phyloP scores from a whole-genome alignment of 2,888 invertebrate genomes.

The Artemia sinica region DNA sequence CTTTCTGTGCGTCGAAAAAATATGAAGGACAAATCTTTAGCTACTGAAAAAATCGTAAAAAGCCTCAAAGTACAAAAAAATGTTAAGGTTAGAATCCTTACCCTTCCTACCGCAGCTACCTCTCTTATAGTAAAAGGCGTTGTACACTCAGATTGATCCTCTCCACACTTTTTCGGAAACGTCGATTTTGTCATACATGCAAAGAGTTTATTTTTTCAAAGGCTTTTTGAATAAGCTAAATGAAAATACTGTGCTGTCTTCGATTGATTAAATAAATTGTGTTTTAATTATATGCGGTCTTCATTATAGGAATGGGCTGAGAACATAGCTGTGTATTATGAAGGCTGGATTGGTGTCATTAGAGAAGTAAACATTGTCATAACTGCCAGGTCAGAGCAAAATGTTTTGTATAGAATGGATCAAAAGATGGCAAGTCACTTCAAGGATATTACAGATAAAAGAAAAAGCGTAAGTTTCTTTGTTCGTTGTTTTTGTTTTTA shows the following conservation, averaged over 20 bases:
- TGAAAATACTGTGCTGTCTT: background rate
- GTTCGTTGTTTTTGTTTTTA: too few relatives aligned
- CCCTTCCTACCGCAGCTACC: too few relatives aligned
- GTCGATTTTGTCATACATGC: too few relatives aligned
- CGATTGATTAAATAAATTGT: background rate
- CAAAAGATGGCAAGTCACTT: slow-evolving; percentile 28
- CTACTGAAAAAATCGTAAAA: too few relatives aligned
- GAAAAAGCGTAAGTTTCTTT: background rate
- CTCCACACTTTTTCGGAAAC: too few relatives aligned
- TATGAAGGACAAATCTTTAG: too few relatives aligned
- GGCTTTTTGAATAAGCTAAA: background rate
- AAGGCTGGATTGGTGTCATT: slow-evolving; percentile 75
- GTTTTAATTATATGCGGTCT: slow-evolving; percentile 19
- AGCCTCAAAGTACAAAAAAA: too few relatives aligned
- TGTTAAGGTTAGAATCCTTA: too few relatives aligned
- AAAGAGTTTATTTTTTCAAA: slow-evolving; percentile 15
- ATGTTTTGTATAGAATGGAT: slow-evolving; percentile 45
- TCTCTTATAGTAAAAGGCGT: too few relatives aligned
- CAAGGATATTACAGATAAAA: slow-evolving; percentile 24
- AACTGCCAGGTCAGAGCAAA: slow-evolving; percentile 46
- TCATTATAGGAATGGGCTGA: slow-evolving; percentile 48
- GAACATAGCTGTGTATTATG: slow-evolving; percentile 68
- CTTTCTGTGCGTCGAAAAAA: too few relatives aligned
- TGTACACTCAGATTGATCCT: too few relatives aligned
- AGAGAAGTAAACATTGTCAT: slow-evolving; percentile 50